Evolutionary conservation across 2,113 vertebrate genomes (phyloP), one percentile per base, ranked within the genome.

Genomic region (Dromas ardeola): DNA sequence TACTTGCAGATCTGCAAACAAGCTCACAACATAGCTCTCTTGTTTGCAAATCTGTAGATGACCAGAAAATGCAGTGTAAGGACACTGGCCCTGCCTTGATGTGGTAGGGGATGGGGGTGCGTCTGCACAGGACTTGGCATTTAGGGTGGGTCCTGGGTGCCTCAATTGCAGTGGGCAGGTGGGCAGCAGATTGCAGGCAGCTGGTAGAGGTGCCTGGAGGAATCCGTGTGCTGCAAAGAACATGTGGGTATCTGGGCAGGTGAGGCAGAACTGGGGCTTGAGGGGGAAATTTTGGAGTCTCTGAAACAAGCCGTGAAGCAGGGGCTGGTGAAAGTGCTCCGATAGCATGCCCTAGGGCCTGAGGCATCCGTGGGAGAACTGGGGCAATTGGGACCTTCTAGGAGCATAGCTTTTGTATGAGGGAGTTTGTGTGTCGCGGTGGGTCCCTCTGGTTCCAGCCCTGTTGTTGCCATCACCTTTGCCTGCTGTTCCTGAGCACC

Each of bases 1-100:
- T 95, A 90, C 52, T 85, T 65, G 96, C 95, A 96, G 90, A 85
- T 96, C 85, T 93, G 90, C 70, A 88, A 87, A 93, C 19, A 3
- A 91, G 84, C 87, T 96, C 87, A 49, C 70, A 49, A 61, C 49
- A 15, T 38, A 82, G 91, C 69, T 59, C 59, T 65, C 86, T 92
- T 55, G 72, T 96, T 93, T 85, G 93, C 89, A 80, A 52, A 80
- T 89, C 78, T 32, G 77, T 84, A 52, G 81, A 87, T 91, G 90
- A 91, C 84, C 89, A 67, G 89, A 81, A 89, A 93, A 74, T 36
- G 85, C 66, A 82, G 62, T 23, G 61, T 87, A 82, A 90, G 89
- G 90, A 76, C 40, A 8, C 59, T 43, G 38, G 52, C 56, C 55
- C 69, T 96, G 76, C 79, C 50, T 83, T 38, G 36, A 8, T 73